Evolutionary conservation across 1,140 invertebrate genomes (phyloP), one percentile per base, ranked within the genome.

Genomic region (Anastatus disparis): DNA sequence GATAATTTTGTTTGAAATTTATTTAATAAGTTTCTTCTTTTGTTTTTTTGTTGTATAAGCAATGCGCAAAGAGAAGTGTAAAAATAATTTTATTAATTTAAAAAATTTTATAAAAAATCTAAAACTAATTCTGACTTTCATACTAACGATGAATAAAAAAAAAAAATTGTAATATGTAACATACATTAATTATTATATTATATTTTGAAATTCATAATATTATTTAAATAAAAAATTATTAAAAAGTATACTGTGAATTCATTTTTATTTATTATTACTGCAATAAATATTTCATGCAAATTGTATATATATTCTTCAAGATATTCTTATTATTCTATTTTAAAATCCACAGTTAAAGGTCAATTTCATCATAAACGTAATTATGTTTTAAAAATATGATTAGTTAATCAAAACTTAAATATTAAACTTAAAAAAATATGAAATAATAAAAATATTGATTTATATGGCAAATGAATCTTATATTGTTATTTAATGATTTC

Each of bases 1-100:
- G 35, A 53, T 62, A 31, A 53, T 61, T 69, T 40, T 61, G 62
- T 48, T 48, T 58, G n/a, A n/a, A 50, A 59, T 50, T 40, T 59
- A 52, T 53, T 53, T 27, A 53, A 69, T 2, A 38, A 46, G 15
- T 8, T 61, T 53, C 29, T 27, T 48, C 13, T 67, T 20, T n/a
- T 58, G 1, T 58, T 55, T 31, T 35, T 58, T 22, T 67, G 27
- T 38, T 63, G 10, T 61, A 15, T 7, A 29, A 44, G 24, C 13
- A 22, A 61, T 17, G 27, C 2, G 38, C 42, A 22, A 42, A 17
- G 2, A 29, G n/a, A 29, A 35, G 15, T 24, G 53, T 56, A 29
- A 56, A 27, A 35, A 35, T 35, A 10, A 35, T 4, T 35, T 35
- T 4, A 35, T 10, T 6, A 35, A 35, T 10, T 35, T 35, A 42